Conservation (phyloP, 2,113 vertebrate genomes). For the cat (Felis catus) region DNA sequence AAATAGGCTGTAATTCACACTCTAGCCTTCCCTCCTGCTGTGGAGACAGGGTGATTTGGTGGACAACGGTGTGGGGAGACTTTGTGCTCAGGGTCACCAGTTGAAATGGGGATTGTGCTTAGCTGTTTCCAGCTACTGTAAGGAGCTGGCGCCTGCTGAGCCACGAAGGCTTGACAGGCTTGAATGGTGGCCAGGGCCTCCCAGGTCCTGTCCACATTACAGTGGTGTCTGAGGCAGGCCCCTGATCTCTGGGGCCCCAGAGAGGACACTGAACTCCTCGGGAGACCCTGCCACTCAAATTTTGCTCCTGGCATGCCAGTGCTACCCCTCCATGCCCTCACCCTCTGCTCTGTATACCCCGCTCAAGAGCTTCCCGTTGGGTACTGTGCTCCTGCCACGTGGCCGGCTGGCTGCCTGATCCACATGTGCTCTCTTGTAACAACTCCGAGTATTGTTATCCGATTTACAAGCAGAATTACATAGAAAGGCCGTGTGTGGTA, state of each 20-base stretch:
- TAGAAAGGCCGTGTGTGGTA: slow-evolving; percentile 27
- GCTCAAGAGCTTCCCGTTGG: background rate
- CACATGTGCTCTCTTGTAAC: background rate
- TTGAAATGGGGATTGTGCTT: slow-evolving; percentile 42
- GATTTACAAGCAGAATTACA: background rate
- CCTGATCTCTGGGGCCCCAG: background rate
- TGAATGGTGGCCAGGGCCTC: background rate
- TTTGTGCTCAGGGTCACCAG: slow-evolving; percentile 39
- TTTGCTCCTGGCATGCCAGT: background rate
- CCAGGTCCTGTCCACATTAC: slow-evolving; percentile 2
- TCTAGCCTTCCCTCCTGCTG: slow-evolving; percentile 23
- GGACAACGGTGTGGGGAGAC: background rate
- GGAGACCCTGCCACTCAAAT: background rate
- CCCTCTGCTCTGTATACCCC: background rate
- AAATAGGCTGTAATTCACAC: slow-evolving; percentile 57
- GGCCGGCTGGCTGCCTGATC: background rate
- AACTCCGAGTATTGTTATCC: background rate
- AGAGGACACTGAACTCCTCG: background rate
- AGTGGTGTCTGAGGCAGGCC: background rate
- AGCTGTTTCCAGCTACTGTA: background rate
- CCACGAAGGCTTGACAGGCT: background rate
- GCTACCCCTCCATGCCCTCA: background rate
- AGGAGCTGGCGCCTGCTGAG: background rate
- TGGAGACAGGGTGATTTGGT: slow-evolving; percentile 1
- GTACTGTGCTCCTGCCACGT: background rate